A percentile compares a stretch with the other conserved stretches of the same genome.
phyloP scores from a whole-genome alignment of 2,113 vertebrate species.

The Phalacrocorax brasilianus region DNA sequence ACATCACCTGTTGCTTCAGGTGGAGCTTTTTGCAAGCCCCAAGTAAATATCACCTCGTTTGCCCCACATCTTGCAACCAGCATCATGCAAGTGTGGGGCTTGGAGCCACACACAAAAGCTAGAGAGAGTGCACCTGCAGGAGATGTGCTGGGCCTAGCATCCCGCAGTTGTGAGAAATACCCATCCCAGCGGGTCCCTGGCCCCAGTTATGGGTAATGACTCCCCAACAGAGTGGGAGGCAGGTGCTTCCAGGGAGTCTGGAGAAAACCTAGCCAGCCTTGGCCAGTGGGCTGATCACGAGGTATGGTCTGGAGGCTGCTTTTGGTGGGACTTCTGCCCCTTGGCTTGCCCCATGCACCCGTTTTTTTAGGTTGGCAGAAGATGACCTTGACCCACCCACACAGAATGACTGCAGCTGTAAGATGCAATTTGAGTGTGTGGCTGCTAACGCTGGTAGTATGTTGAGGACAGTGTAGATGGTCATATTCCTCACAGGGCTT shows the following conservation, averaged over 20 bases:
- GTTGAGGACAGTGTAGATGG: background rate
- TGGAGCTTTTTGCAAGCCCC: background rate
- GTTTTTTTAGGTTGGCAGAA: background rate
- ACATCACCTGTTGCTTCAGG: background rate
- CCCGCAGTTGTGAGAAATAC: background rate
- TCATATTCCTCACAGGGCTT: background rate
- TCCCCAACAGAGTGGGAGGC: accelerated
- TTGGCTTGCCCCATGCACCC: accelerated
- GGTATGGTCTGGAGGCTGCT: accelerated
- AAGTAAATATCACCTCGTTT: background rate
- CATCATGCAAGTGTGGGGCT: background rate
- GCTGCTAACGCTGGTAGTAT: background rate
- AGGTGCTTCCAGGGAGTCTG: background rate
- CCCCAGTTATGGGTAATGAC: accelerated
- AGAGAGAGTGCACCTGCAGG: background rate
- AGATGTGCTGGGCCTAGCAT: background rate
- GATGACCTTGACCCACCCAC: background rate
- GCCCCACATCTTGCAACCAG: background rate
- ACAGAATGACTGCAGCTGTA: background rate
- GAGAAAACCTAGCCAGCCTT: background rate
- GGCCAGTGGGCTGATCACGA: background rate
- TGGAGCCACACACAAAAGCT: background rate
- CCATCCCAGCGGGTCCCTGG: background rate
- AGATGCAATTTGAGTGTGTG: background rate
- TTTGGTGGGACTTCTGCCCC: background rate